Percentiles rank a stretch among this genome's conserved stretches.
Conservation (phyloP, 2,888 invertebrate genomes). For the Lissonota sp. region DNA sequence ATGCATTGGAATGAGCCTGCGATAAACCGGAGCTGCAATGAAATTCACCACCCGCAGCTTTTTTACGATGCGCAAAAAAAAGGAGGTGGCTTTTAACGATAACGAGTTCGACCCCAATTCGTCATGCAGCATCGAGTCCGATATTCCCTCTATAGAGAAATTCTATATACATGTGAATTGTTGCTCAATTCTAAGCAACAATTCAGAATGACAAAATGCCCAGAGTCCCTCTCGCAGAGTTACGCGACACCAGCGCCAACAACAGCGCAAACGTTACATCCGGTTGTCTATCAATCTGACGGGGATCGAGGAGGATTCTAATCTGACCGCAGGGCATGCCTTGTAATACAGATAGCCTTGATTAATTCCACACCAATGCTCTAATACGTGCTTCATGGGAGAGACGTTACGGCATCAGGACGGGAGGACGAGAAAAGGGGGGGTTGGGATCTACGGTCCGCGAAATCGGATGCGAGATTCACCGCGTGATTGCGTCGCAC, state of each 20-base stretch:
- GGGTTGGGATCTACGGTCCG: conserved; percentile 63
- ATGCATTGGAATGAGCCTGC: too few relatives aligned
- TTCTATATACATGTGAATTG: too few relatives aligned
- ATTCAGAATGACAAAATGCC: conserved; percentile 22
- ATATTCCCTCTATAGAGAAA: background rate
- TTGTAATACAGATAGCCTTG: conserved; percentile 80
- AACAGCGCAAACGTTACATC: conserved; percentile 28
- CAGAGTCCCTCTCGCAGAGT: conserved; percentile 11
- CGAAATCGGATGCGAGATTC: conserved; percentile 52
- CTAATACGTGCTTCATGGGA: conserved; percentile 70
- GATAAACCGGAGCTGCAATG: too few relatives aligned
- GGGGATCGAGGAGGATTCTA: conserved; percentile 75
- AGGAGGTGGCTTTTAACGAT: background rate
- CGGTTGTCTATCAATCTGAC: conserved; percentile 61
- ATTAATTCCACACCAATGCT: conserved; percentile 77
- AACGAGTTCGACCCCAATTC: background rate
- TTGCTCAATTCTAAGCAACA: conserved; percentile 16
- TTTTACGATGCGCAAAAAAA: background rate
- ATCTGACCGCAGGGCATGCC: conserved; percentile 79
- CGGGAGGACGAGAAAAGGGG: conserved; percentile 17
- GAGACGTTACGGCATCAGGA: conserved; percentile 42
- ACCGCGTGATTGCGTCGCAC: conserved; percentile 55
- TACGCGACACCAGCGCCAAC: background rate
- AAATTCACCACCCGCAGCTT: background rate
- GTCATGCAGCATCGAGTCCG: background rate